phyloP scores from a whole-genome alignment of 2,888 invertebrate species.

The Tachystola acroxantha region DNA sequence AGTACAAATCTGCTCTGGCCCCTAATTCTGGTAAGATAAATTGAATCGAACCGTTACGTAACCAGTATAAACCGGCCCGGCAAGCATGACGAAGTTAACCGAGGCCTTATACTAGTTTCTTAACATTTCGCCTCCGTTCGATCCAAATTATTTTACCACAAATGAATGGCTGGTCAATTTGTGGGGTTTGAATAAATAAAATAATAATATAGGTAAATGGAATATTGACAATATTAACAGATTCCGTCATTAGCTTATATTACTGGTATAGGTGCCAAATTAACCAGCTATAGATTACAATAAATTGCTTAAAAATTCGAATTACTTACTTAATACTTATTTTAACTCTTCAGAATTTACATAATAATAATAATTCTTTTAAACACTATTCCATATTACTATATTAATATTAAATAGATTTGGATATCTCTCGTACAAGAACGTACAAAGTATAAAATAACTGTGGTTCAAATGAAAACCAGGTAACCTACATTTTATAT shows the following conservation, averaged over 20 bases:
- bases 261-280: slow-evolving; percentile 5
- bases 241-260: too few species aligned
- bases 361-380: slow-evolving; percentile 5
- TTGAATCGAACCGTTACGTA: too few species aligned
- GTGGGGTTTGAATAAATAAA: too few species aligned
- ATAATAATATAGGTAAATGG: too few species aligned
- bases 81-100: too few species aligned
- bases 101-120: too few species aligned
- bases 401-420: slow-evolving; percentile 2
- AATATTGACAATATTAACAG: too few species aligned
- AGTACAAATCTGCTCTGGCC: background rate
- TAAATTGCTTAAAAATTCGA: slow-evolving; percentile 14
- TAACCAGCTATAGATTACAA: slow-evolving; percentile 5
- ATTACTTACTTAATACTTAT: slow-evolving; percentile 16
- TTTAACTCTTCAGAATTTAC: slow-evolving; percentile 25
- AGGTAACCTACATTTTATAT: background rate
- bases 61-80: too few species aligned
- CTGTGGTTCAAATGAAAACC: background rate
- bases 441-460: background rate
- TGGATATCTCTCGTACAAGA: slow-evolving; percentile 3
- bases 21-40: background rate
- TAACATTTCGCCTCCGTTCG: too few species aligned
- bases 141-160: too few species aligned
- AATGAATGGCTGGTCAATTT: too few species aligned
- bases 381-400: background rate